phyloP scores from a whole-genome alignment of 2,888 invertebrate species.

The Tribolium freemani region DNA sequence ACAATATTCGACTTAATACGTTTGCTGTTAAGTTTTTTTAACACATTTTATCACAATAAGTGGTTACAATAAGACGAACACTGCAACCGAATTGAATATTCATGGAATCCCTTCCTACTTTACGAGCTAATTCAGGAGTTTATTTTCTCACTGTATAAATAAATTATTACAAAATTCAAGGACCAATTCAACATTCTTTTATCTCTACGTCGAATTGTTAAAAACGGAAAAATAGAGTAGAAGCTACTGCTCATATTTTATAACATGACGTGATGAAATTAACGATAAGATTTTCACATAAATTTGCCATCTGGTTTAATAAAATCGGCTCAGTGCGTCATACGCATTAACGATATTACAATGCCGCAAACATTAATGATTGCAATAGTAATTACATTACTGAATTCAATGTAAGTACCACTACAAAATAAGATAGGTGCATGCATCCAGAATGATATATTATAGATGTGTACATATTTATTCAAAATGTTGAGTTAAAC shows the following conservation, averaged over 20 bases:
- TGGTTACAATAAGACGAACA: no score
- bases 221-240: neutral
- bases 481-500: neutral
- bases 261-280: slow-evolving; percentile 34
- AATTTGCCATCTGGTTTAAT: slow-evolving; percentile 30
- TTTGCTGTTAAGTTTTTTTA: no score
- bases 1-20: no score
- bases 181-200: neutral
- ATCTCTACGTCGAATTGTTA: slow-evolving; percentile 1
- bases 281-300: slow-evolving; percentile 34
- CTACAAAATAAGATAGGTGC: neutral
- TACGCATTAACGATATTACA: slow-evolving; percentile 29
- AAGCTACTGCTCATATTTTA: slow-evolving; percentile 1
- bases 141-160: neutral
- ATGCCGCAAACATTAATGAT: slow-evolving; percentile 21
- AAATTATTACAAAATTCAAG: neutral
- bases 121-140: no score
- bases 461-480: neutral
- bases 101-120: no score
- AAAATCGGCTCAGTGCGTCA: slow-evolving; percentile 39
- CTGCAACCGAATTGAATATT: no score
- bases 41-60: no score
- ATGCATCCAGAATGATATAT: neutral
- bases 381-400: neutral
- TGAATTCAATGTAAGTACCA: slow-evolving; percentile 17